Evolutionary conservation across 2,797 vertebrate species (phyloP).

Genomic region (Linurgus olivaceus): DNA sequence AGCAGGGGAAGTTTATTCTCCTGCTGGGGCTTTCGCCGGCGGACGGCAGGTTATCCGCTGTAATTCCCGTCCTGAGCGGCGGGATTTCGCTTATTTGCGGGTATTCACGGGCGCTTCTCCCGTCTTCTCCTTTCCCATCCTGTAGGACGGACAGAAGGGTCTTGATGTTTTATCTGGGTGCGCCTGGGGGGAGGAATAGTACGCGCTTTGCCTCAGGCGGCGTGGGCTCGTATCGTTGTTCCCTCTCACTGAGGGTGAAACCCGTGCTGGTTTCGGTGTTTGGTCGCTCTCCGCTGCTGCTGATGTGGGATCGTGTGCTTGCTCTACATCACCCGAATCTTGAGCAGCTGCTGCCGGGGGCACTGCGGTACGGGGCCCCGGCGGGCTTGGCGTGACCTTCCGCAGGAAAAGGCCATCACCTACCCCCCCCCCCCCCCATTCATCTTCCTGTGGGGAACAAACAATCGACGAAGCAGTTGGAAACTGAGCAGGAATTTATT

Average conservation of each 20-base stretch:
- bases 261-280: background rate
- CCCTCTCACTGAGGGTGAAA: accelerated
- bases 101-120: background rate
- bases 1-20: background rate
- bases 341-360: background rate
- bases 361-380: background rate
- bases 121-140: background rate
- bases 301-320: background rate
- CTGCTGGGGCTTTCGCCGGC: background rate
- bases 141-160: background rate
- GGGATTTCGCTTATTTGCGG: background rate
- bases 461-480: background rate
- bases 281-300: background rate
- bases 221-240: background rate
- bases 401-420: background rate
- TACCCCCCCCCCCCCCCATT: accelerated
- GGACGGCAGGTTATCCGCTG: background rate
- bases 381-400: background rate
- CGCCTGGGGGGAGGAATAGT: accelerated
- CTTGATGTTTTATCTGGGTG: accelerated
- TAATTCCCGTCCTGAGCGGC: background rate
- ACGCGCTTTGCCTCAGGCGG: background rate
- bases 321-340: accelerated
- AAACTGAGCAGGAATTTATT: background rate
- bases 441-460: background rate